Evolutionary conservation across 2,888 invertebrate species (phyloP).

Genomic region (Cheilosia variabilis): DNA sequence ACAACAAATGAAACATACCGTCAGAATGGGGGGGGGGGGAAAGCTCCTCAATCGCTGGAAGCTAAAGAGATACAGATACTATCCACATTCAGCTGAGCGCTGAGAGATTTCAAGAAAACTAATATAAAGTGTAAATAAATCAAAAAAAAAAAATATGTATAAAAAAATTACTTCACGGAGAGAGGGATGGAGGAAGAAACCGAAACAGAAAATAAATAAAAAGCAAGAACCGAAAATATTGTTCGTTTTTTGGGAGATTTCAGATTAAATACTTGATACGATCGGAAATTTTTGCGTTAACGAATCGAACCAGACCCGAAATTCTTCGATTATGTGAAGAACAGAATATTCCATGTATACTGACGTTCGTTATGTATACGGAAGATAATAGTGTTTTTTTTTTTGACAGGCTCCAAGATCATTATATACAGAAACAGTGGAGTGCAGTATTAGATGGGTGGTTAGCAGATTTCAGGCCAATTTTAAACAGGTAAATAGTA

Average conservation of each 20-base stretch:
- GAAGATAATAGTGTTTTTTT: not conserved
- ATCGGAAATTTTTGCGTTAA: constrained; percentile 11
- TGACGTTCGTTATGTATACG: not conserved
- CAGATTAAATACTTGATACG: constrained; percentile 9
- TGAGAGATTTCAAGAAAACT: constrained; percentile 9
- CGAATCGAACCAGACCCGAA: constrained; percentile 1
- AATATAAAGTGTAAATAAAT: not conserved
- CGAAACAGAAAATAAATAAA: not conserved
- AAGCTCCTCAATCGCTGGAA: constrained; percentile 14
- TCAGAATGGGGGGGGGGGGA: too few relatives aligned
- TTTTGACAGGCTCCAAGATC: not conserved
- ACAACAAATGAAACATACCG: not conserved
- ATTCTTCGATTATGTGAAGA: constrained; percentile 19
- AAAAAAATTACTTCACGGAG: not conserved
- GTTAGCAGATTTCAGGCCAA: too few relatives aligned
- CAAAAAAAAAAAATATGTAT: not conserved
- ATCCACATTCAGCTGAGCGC: constrained; percentile 49
- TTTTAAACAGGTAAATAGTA: too few relatives aligned
- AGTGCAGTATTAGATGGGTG: too few relatives aligned
- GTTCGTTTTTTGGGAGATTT: constrained; percentile 3
- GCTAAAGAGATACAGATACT: constrained; percentile 36
- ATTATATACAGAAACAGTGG: not conserved
- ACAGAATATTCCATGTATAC: constrained; percentile 7
- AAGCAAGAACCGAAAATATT: constrained; percentile 1
- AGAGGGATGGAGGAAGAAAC: not conserved